Evolutionary conservation across 92 coral and sea anemone species (phyloP).

Genomic region (Palythoa grandis): DNA sequence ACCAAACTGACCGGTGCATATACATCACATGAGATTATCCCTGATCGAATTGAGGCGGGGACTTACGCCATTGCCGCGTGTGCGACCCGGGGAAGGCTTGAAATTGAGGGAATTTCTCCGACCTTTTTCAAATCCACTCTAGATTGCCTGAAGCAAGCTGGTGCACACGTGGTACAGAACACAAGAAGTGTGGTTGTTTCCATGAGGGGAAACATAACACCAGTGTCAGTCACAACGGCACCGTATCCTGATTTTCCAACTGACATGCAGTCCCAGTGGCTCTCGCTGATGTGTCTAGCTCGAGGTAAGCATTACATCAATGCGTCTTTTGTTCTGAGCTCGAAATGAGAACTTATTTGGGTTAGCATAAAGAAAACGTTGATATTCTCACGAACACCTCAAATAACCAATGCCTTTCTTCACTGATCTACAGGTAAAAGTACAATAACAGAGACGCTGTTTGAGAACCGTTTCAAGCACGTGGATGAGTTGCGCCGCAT

Average conservation of each 20-base stretch:
- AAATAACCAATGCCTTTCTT: neutral
- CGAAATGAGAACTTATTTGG: no score
- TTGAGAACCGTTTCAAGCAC: slow-evolving; percentile 61
- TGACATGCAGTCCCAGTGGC: slow-evolving; percentile 73
- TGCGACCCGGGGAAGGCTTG: slow-evolving; percentile 53
- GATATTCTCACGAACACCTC: neutral
- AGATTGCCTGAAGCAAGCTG: slow-evolving; percentile 47
- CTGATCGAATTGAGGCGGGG: slow-evolving; percentile 71
- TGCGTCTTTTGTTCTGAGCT: no score
- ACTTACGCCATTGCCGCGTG: slow-evolving; percentile 69
- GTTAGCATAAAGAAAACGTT: neutral
- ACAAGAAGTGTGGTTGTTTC: neutral
- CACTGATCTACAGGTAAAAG: neutral
- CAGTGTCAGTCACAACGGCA: slow-evolving; percentile 48
- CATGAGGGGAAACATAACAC: neutral
- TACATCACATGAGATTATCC: slow-evolving; percentile 50
- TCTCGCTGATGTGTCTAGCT: slow-evolving; percentile 63
- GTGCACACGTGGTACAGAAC: slow-evolving; percentile 43
- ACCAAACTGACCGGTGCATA: slow-evolving; percentile 10
- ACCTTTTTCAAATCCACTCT: slow-evolving; percentile 44
- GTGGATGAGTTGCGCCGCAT: slow-evolving; percentile 43
- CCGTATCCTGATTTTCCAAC: slow-evolving; percentile 75
- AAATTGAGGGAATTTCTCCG: slow-evolving; percentile 22
- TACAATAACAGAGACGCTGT: slow-evolving; percentile 47
- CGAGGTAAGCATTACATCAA: slow-evolving; percentile 3